phyloP scores from a whole-genome alignment of 2,113 vertebrate species.

The Trachemys scripta region DNA sequence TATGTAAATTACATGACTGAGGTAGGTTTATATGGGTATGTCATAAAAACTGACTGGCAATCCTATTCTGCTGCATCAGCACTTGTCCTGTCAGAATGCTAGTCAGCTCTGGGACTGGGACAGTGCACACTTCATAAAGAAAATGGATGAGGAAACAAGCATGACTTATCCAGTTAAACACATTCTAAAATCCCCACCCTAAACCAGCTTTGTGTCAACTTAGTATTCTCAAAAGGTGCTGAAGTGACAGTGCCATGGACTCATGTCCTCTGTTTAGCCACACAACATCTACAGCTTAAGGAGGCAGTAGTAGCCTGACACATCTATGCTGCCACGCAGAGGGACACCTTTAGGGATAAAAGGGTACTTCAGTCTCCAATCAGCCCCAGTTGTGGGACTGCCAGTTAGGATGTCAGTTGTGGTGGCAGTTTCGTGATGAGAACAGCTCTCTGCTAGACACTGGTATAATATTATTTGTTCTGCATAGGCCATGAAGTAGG shows the following conservation, averaged over 20 bases:
- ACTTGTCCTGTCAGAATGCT: slow-evolving; percentile 1
- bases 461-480: not conserved
- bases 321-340: not conserved
- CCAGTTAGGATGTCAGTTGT: not conserved
- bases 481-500: not conserved
- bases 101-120: not conserved
- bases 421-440: not conserved
- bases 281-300: not conserved
- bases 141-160: not conserved
- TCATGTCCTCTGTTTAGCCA: not conserved
- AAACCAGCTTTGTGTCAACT: not conserved
- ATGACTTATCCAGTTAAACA: not conserved
- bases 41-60: slow-evolving; percentile 29
- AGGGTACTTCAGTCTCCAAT: not conserved
- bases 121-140: not conserved
- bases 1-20: slow-evolving; percentile 10
- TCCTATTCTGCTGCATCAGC: slow-evolving; percentile 45
- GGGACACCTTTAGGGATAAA: not conserved
- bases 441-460: not conserved
- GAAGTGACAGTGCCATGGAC: not conserved
- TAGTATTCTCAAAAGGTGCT: not conserved
- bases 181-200: not conserved
- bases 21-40: not conserved
- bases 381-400: not conserved
- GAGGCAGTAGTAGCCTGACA: not conserved